Conservation (phyloP, 1,140 invertebrate genomes). For the Panonychus citri region DNA sequence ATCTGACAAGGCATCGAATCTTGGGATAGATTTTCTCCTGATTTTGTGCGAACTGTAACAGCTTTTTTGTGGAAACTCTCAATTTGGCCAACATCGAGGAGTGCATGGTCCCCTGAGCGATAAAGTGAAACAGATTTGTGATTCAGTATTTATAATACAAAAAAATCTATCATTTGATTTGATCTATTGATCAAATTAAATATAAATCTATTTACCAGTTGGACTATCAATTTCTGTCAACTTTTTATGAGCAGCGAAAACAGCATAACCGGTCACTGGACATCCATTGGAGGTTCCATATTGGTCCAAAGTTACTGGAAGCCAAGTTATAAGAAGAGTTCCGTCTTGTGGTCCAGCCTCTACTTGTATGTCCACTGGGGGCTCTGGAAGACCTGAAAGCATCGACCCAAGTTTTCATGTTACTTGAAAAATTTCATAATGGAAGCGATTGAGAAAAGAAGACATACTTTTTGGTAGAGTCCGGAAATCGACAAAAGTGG, state of each 20-base stretch:
- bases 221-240: constrained; percentile 90
- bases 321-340: constrained; percentile 90
- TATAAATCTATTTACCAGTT: constrained; percentile 35
- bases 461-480: constrained; percentile 63
- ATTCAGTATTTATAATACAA: too few species aligned
- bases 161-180: too few species aligned
- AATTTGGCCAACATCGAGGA: constrained; percentile 78
- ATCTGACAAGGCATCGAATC: constrained; percentile 78
- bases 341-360: constrained; percentile 95
- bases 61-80: constrained; percentile 60
- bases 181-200: too few species aligned
- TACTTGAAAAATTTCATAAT: too few species aligned
- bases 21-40: constrained; percentile 70
- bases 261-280: constrained; percentile 78
- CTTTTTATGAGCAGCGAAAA: constrained; percentile 92
- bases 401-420: too few species aligned
- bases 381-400: constrained; percentile 59
- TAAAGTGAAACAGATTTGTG: background rate
- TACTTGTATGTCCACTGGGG: constrained; percentile 85
- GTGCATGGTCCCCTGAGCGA: constrained; percentile 64
- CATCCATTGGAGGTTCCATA: constrained; percentile 49
- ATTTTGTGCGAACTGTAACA: constrained; percentile 87
- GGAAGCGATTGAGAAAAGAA: too few species aligned
- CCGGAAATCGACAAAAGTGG: constrained; percentile 76
- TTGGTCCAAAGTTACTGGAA: constrained; percentile 56